Conservation (phyloP, 2,113 vertebrate species). For the Gorsachius goisagi region DNA sequence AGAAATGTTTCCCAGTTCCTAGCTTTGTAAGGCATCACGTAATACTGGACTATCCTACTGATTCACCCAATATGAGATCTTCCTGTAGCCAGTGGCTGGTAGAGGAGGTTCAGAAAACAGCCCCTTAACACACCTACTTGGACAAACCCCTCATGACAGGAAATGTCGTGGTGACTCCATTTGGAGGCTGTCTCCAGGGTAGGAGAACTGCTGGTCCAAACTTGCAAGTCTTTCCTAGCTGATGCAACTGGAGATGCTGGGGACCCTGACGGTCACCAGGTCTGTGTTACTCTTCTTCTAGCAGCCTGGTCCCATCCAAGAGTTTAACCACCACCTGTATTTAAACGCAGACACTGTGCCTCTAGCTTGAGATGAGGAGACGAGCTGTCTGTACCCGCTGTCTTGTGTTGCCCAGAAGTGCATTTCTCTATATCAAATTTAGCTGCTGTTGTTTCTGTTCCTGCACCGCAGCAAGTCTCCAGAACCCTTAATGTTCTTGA, state of each 20-base stretch:
- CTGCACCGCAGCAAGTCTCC: not conserved
- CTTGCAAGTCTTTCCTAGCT: not conserved
- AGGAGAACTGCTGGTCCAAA: not conserved
- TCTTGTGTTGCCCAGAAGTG: not conserved
- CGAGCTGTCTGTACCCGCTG: not conserved
- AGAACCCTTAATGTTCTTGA: not conserved
- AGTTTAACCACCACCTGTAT: not conserved
- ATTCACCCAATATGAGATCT: not conserved
- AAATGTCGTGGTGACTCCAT: not conserved
- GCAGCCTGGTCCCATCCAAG: not conserved
- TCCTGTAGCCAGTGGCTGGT: not conserved
- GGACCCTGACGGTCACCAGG: rapidly evolving
- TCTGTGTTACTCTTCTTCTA: not conserved
- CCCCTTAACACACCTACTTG: not conserved
- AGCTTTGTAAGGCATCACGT: not conserved
- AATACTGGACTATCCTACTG: not conserved
- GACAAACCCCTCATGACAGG: not conserved
- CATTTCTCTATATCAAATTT: not conserved
- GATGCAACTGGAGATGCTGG: not conserved
- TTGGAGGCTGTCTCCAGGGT: not conserved
- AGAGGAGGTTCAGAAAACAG: not conserved
- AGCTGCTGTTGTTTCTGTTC: not conserved
- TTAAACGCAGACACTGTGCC: not conserved
- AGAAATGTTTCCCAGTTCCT: not conserved
- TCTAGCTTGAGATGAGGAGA: not conserved